Evolutionary conservation across 2,113 vertebrate genomes (phyloP).

Genomic region (Dolichotis patagonum): DNA sequence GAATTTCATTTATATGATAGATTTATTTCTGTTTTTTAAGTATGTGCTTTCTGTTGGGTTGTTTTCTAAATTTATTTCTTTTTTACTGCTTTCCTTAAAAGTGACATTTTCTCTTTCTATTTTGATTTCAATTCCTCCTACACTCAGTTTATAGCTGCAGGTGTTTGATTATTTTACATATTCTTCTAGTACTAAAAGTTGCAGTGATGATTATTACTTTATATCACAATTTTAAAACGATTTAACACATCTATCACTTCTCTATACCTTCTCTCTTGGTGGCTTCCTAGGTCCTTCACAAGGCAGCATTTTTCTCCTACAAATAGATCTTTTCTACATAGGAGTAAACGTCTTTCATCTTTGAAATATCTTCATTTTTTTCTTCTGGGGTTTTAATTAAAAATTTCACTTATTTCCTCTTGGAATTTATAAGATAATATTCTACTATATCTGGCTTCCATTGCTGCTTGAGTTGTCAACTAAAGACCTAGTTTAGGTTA

Average conservation of each 20-base stretch:
- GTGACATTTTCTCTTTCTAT: not conserved
- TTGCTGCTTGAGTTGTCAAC: not conserved
- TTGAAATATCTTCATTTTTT: conserved; percentile 9
- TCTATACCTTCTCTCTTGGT: not conserved
- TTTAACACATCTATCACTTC: not conserved
- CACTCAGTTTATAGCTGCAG: not conserved
- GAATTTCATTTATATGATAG: not conserved
- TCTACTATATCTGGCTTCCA: not conserved
- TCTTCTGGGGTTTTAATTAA: conserved; percentile 20
- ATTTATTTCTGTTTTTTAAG: not conserved
- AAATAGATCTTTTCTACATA: not conserved
- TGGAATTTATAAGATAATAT: not conserved
- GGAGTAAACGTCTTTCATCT: not conserved
- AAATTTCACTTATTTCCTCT: not conserved
- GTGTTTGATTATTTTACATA: not conserved
- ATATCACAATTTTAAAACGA: not conserved
- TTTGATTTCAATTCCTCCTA: conserved; percentile 23
- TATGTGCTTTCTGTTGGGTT: not conserved
- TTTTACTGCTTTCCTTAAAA: conserved; percentile 28
- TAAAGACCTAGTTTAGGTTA: not conserved
- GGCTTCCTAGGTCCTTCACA: not conserved
- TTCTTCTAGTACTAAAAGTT: not conserved
- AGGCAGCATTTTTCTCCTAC: not conserved
- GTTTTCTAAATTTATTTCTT: not conserved
- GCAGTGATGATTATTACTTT: not conserved